Evolutionary conservation across 2,113 vertebrate genomes (phyloP).

Genomic region (Vidua macroura): DNA sequence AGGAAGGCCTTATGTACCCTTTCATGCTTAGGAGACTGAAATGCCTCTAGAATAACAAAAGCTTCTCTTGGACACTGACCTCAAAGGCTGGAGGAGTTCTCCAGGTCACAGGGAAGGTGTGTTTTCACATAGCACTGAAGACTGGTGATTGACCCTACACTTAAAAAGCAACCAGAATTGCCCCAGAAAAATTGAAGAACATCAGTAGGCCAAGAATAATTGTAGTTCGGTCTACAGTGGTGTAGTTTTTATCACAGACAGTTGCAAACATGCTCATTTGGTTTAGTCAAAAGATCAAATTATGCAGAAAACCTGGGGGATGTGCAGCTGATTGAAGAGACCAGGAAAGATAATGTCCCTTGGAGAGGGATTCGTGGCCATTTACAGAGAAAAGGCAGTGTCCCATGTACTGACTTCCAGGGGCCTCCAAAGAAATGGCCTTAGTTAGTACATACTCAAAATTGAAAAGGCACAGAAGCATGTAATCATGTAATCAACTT

Average conservation of each 20-base stretch:
- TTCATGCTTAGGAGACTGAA: background rate
- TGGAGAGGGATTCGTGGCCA: background rate
- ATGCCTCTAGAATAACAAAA: background rate
- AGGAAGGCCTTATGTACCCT: background rate
- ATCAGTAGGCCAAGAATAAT: background rate
- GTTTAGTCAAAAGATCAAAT: background rate
- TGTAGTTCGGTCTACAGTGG: background rate
- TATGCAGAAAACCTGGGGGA: background rate
- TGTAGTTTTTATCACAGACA: background rate
- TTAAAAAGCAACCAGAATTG: background rate
- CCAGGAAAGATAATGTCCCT: background rate
- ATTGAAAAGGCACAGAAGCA: background rate
- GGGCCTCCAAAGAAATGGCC: background rate
- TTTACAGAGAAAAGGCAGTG: background rate
- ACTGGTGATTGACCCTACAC: fast-evolving
- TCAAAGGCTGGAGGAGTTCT: background rate
- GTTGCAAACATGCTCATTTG: background rate
- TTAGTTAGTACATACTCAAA: background rate
- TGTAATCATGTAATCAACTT: background rate
- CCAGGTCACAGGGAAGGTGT: background rate
- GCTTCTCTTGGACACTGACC: background rate
- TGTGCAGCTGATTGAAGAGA: background rate
- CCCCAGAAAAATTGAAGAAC: background rate
- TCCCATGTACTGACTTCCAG: background rate
- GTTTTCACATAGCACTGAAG: background rate